phyloP scores from a whole-genome alignment of 2,888 invertebrate species.

The Spisula subtruncata region DNA sequence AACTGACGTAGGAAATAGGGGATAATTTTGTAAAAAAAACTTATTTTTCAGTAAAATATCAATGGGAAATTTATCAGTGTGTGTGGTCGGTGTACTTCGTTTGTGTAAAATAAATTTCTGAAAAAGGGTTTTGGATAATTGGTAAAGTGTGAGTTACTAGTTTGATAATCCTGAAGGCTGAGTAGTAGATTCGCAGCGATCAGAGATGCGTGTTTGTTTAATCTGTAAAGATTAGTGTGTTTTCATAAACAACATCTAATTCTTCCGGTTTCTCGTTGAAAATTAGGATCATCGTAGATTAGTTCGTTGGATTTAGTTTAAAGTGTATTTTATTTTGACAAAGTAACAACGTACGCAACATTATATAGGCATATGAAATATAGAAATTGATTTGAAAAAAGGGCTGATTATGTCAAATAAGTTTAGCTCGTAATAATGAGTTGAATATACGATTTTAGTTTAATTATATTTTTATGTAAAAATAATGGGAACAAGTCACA shows the following conservation, averaged over 20 bases:
- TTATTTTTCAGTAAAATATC: neutral
- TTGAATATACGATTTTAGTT: no score
- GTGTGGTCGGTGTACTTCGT: neutral
- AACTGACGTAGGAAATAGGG: neutral
- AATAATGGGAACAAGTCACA: no score
- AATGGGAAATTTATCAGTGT: neutral
- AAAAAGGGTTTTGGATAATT: slow-evolving; percentile 16
- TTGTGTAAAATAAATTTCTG: neutral
- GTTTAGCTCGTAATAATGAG: no score
- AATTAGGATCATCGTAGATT: neutral
- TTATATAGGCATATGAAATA: no score
- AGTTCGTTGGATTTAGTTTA: no score
- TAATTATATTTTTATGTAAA: no score
- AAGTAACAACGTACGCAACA: no score
- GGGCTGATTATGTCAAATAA: no score
- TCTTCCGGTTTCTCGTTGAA: neutral
- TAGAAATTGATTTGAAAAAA: no score
- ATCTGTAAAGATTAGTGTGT: neutral
- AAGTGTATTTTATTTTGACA: no score
- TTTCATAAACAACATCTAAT: neutral
- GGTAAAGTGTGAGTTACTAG: slow-evolving; percentile 18
- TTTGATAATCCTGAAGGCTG: neutral
- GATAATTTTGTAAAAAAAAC: neutral
- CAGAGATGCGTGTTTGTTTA: neutral
- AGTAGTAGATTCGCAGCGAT: neutral